Conservation (phyloP, 1,140 invertebrate species). For the Zaprionus gabonicus region DNA sequence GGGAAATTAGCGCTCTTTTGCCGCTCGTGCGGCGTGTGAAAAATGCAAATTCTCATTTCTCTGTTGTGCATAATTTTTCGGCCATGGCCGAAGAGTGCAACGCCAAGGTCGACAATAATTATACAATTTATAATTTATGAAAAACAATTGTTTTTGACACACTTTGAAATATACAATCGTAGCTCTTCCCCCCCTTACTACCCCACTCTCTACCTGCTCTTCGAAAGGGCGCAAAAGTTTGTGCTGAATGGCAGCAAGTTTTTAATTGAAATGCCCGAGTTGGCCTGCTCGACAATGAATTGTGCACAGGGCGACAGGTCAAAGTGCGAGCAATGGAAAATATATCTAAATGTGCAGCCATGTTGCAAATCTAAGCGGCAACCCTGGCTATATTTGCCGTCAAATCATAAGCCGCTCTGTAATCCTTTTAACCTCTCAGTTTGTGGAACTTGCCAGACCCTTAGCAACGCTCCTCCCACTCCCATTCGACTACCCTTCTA, state of each 20-base stretch:
- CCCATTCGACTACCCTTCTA: no score
- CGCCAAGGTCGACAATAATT: slow-evolving; percentile 73
- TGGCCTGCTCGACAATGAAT: slow-evolving; percentile 46
- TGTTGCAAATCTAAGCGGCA: background rate
- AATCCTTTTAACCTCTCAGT: slow-evolving; percentile 1
- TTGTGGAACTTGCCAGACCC: background rate
- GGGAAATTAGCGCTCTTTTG: slow-evolving; percentile 51
- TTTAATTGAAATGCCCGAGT: slow-evolving; percentile 71
- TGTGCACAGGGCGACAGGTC: slow-evolving; percentile 13
- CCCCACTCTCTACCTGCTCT: slow-evolving; percentile 9
- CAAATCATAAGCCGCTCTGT: background rate
- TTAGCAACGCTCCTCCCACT: background rate
- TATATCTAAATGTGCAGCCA: background rate
- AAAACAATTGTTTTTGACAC: slow-evolving; percentile 78
- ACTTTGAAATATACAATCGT: slow-evolving; percentile 49
- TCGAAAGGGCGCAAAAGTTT: slow-evolving; percentile 44
- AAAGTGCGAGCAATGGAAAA: slow-evolving; percentile 7
- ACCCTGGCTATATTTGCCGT: background rate
- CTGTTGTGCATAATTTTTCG: slow-evolving; percentile 50
- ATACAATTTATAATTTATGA: slow-evolving; percentile 70
- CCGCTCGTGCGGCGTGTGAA: slow-evolving; percentile 44
- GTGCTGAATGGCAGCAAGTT: slow-evolving; percentile 60
- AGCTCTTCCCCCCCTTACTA: background rate
- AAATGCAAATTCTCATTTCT: slow-evolving; percentile 61
- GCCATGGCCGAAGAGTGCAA: slow-evolving; percentile 32